Evolutionary conservation across 1,140 invertebrate genomes (phyloP), one percentile per base, ranked within the genome.

Genomic region (Musca vetustissima): DNA sequence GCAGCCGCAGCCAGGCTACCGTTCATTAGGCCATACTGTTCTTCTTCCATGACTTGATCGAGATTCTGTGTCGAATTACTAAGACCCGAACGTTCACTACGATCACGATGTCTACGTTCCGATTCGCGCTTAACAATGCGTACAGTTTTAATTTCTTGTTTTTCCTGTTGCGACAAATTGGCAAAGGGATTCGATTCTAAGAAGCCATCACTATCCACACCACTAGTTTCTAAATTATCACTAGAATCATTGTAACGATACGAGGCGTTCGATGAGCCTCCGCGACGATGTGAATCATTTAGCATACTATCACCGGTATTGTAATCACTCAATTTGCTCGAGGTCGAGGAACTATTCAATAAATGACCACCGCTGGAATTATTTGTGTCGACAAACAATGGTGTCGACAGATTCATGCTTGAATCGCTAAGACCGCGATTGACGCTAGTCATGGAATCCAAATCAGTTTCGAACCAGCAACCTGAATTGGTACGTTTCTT

Each of bases 51-150:
- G 14, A 87, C 85, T 69, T 88, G 86, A 70, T 87, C 86, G 15
- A 87, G 75, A 75, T 83, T 82, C 59, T 79, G 79, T n/a, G 68
- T 80, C 11, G 80, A 82, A 53, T 71, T 82, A 64, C 79, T 79
- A 1, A 79, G 43, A 53, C 64, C 66, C 7, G 21, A 64, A 15
- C 76, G 73, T 64, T 87, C 80, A 71, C 90, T 88, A 49, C 90
- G 86, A 76, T 93, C 92, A 65, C 92, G 85, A 76, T 93, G 91
- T 1, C 93, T 85, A 55, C 93, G 86, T 80, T 96, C 94, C 22
- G 93, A 93, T 78, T 96, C 94, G 24, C 94, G 84, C 84, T 97
- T 97, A 0, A 97, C 94, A 75, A 96, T 96, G 66, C 95, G 87
- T 22, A 97, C 94, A 1, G 95, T 97, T 85, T 95, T 95, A 24